Evolutionary conservation across 2,797 vertebrate species (phyloP).

Genomic region (Sebastes goodei): DNA sequence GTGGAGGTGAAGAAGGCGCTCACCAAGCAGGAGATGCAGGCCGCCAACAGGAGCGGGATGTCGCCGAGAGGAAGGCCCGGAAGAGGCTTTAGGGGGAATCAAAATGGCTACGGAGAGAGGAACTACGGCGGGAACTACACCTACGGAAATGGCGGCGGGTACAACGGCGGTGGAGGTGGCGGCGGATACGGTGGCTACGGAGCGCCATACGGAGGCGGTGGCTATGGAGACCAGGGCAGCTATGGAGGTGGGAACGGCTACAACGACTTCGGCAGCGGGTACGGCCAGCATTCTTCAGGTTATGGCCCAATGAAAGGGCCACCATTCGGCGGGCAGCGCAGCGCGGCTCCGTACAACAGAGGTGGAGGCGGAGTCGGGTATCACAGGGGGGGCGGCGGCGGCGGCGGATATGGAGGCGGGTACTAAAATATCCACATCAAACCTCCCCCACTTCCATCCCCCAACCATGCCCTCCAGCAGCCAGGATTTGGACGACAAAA

Average conservation of each 20-base stretch:
- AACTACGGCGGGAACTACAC: too few species aligned
- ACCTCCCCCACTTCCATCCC: constrained; percentile 7
- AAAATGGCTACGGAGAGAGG: constrained; percentile 85
- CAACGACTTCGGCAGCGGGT: constrained; percentile 92
- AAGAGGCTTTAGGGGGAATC: constrained; percentile 85
- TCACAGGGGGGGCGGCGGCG: constrained; percentile 70
- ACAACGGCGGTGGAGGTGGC: constrained; percentile 49
- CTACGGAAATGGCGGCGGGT: constrained; percentile 87
- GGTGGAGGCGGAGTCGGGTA: constrained; percentile 74
- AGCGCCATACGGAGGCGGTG: constrained; percentile 56
- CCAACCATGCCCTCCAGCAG: constrained; percentile 44
- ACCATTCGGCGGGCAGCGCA: constrained; percentile 83
- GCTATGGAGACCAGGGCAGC: constrained; percentile 86
- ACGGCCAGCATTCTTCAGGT: constrained; percentile 92
- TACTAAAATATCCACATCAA: not conserved
- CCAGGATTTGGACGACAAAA: constrained; percentile 66
- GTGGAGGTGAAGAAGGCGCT: constrained; percentile 98
- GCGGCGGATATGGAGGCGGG: constrained; percentile 86
- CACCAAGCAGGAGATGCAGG: constrained; percentile 95
- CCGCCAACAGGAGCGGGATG: constrained; percentile 79
- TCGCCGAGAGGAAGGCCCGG: constrained; percentile 73
- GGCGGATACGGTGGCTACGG: constrained; percentile 62
- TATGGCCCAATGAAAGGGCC: constrained; percentile 94
- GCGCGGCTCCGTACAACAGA: constrained; percentile 90
- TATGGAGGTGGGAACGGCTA: constrained; percentile 92